Evolutionary conservation across 2,113 vertebrate species (phyloP), one percentile per base, ranked within the genome.

Genomic region (Rattus rattus): DNA sequence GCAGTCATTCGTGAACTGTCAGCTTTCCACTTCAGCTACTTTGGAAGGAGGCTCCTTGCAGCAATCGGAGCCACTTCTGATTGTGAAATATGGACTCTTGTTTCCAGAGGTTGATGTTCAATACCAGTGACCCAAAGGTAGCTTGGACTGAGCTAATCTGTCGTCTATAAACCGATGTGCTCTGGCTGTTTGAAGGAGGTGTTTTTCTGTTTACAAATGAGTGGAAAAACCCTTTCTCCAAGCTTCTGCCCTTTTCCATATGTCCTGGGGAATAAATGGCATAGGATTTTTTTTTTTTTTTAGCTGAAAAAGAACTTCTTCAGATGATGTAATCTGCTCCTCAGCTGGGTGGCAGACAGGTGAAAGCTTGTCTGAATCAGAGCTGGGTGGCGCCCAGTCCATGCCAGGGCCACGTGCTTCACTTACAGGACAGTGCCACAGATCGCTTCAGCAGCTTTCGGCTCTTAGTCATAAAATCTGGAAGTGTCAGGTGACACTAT

Each of bases 11-110:
- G 26, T 73, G n/a, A 59, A 9, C 81, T 49, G 61, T 67, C 52
- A 76, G 88, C 61, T 94, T 92, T 94, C 75, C 49, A 43, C 26
- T 52, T 47, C 24, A 94, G n/a, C 59, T 81, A 2, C 89, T 96
- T 73, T 36, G 30, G 39, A 91, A 63, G 67, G 43, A 91, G 6
- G 67, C 80, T 91, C 26, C 17, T 89, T 36, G 12, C 19, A 86
- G 83, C 79, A 7, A 65, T 67, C 39, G 69, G 94, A 93, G 33
- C 28, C 88, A 73, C 24, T 16, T 67, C n/a, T 65, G 12, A 54
- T 61, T 5, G 88, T 76, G 47, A 75, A 89, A 52, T 16, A 28
- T 43, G 92, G 80, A 49, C 49, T 69, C 47, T 80, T 36, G 43
- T 72, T 56, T 20, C 65, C 59, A 86, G 59, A 75, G 63, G 39